Base-by-base conservation (phyloP, 2,113 vertebrate species). In the Sinosuthora webbiana region DNA sequence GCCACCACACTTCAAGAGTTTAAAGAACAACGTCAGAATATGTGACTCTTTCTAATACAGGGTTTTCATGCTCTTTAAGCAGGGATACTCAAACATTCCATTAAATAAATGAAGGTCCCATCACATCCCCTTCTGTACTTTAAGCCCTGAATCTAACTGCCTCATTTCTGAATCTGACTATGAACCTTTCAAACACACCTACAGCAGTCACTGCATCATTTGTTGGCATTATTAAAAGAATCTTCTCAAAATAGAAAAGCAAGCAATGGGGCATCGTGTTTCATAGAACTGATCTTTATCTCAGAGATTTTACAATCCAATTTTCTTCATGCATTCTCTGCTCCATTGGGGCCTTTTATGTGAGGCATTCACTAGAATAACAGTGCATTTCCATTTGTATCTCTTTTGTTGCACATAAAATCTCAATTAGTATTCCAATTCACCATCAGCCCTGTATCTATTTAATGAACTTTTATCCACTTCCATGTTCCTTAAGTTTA, bases 401-500 rank as follows among this genome's bases (percentile, higher is more conserved):
- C 68, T 89, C 83, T 96, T 96, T 83, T 93, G 90, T 94, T 77
- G 83, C 86, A 93, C 94, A 93, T 97, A 82, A 95, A 96, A 96
- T 77, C 91, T 96, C 96, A 97, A 87, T 98, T 98, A 97, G 94
- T 92, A 98, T 97, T 96, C 94, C 90, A 77, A 96, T 84, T 95
- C 94, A 42, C 55, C 87, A 82, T 77, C 94, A 96, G 91, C 75
- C 64, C 56, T 74, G 59, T 75, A 95, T 85, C 96, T 98, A 83
- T 96, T 95, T 92, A 97, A 97, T 97, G 97, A 97, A 98, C 97
- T 97, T 97, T 98, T 94, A 97, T 96, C 85, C 91, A 95, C 84
- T 97, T 96, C 89, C 93, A 97, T 73, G 41, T 97, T 98, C 97
- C 83, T 90, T 95, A 97, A 94, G 94, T 97, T 98, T 98, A 98